Evolutionary conservation across 1,140 invertebrate genomes (phyloP).

Genomic region (Solen grandis): DNA sequence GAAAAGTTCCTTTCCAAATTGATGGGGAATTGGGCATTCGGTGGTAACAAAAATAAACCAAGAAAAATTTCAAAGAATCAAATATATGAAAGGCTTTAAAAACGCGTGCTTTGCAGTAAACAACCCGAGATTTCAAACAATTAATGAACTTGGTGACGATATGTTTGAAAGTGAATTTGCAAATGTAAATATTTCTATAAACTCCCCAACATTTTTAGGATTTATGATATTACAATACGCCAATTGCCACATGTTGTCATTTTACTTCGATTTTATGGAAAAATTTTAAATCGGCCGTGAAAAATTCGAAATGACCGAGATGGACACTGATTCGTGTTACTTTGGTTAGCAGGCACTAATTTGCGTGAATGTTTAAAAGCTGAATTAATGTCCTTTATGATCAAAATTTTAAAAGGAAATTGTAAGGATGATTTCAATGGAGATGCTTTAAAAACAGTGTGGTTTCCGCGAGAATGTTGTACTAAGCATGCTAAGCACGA

Average conservation of each 20-base stretch:
- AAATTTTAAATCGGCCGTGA: conserved; percentile 13
- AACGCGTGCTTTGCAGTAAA: neutral
- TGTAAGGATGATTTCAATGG: conserved; percentile 1
- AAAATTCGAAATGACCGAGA: too few relatives aligned
- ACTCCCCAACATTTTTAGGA: neutral
- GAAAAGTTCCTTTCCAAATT: neutral
- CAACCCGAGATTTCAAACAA: conserved; percentile 1
- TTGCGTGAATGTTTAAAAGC: conserved; percentile 10
- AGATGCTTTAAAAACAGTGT: neutral
- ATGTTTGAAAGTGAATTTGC: too few relatives aligned
- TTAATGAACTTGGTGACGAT: too few relatives aligned
- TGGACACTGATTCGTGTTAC: too few relatives aligned
- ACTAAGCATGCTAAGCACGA: neutral
- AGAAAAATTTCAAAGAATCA: conserved; percentile 13
- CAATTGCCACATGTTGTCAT: neutral
- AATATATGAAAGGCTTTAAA: conserved; percentile 17
- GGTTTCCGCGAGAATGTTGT: too few relatives aligned
- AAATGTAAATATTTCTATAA: neutral
- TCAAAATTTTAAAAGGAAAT: neutral
- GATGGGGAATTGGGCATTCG: neutral
- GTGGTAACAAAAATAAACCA: conserved; percentile 10
- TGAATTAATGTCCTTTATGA: neutral
- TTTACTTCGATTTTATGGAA: conserved; percentile 4
- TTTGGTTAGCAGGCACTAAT: neutral
- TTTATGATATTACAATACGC: too few relatives aligned